phyloP scores from a whole-genome alignment of 2,888 invertebrate genomes.

The Norana najaformis region DNA sequence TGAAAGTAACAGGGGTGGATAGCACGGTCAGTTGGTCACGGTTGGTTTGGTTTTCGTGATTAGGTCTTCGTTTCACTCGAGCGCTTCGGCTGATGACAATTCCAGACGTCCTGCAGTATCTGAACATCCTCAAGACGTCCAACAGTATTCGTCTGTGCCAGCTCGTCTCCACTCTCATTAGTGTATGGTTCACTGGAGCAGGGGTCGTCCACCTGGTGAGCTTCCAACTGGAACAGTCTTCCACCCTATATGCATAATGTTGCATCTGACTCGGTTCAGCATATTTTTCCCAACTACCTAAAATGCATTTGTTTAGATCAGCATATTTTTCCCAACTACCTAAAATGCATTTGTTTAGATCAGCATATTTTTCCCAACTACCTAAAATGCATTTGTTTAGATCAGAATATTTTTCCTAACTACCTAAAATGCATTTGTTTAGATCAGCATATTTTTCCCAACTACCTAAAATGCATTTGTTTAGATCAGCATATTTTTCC shows the following conservation, averaged over 20 bases:
- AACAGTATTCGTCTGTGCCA: slow-evolving; percentile 99
- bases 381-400: too few species aligned
- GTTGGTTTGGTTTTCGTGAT: not conserved
- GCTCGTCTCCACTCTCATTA: slow-evolving; percentile 99
- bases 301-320: too few species aligned
- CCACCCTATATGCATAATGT: slow-evolving; percentile 58
- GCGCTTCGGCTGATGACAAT: slow-evolving; percentile 99
- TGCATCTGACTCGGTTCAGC: not conserved
- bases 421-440: too few species aligned
- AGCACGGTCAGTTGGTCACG: not conserved
- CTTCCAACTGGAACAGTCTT: not conserved
- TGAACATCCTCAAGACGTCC: slow-evolving; percentile 99
- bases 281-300: too few species aligned
- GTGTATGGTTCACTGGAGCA: slow-evolving; percentile 98
- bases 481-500: too few species aligned
- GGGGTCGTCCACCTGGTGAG: slow-evolving; percentile 76
- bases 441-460: too few species aligned
- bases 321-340: too few species aligned
- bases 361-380: too few species aligned
- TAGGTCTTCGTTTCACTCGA: slow-evolving; percentile 98
- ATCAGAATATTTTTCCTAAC: too few species aligned
- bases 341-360: too few species aligned
- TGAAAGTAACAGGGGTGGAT: too few species aligned
- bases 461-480: too few species aligned
- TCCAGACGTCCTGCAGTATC: slow-evolving; percentile 99